Evolutionary conservation across 2,797 vertebrate species (phyloP), one percentile per base, ranked within the genome.

Genomic region (Coregonus ussuriensis): DNA sequence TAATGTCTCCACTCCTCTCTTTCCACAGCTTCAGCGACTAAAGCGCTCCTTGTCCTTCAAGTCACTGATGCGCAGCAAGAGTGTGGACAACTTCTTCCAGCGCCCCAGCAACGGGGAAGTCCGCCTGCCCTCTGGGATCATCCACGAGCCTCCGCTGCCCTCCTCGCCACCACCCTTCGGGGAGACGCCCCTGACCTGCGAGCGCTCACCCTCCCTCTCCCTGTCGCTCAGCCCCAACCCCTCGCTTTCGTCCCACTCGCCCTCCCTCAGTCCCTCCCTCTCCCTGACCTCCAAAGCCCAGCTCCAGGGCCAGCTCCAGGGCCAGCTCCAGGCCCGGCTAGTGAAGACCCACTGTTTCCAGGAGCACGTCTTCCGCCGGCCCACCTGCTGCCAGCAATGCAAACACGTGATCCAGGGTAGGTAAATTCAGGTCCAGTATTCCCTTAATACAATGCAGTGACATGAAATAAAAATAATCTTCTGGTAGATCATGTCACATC

Each of bases 51-150:
- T 97, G 35, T 98, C 97, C 72, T 95, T 97, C 86, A 97, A 96
- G 86, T 95, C 95, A 1, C 94, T 97, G 80, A 96, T 97, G 81
- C 94, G 96, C 73, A 98, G 96, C 88, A 97, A 97, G 88, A 98
- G 97, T 0, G 80, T 96, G 70, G 97, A 98, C 89, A 97, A 95
- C 91, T 96, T 98, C 86, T 96, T 97, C 89, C 95, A 96, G 79
- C 93, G 95, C 33, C 93, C 95, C 35, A 90, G 91, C 1, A 93
- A 94, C 65, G 93, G 92, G 4, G 96, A 97, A 62, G 78, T 90
- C 25, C 94, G 92, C 14, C 87, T 89, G 18, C 89, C 93, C 6
- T 90, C 94, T 0, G 91, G 94, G 81, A 87, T 95, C 79, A 95
- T 95, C 83, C 89, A 93, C 15, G 88, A 92, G 0, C 92, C 92